phyloP scores from a whole-genome alignment of 2,888 invertebrate genomes.

The Pediacus dermestoides region DNA sequence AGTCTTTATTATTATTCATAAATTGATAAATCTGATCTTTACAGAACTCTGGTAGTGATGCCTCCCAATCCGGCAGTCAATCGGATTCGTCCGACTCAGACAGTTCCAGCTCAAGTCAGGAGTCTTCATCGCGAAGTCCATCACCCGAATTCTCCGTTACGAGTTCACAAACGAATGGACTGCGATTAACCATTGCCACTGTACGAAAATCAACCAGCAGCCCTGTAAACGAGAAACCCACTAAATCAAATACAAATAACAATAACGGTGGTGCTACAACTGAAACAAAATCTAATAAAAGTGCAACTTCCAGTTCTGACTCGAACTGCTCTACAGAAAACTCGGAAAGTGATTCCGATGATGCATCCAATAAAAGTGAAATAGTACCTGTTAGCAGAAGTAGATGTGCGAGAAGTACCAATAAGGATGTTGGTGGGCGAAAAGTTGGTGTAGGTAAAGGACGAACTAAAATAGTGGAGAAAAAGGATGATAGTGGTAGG shows the following conservation, averaged over 20 bases:
- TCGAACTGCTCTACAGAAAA: conserved; percentile 49
- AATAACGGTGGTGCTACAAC: conserved; percentile 24
- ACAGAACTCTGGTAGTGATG: conserved; percentile 52
- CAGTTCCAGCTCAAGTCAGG: conserved; percentile 46
- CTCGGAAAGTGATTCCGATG: conserved; percentile 54
- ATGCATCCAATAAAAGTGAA: conserved; percentile 23
- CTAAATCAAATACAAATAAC: conserved; percentile 40
- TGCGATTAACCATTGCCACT: conserved; percentile 61
- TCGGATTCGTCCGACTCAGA: conserved; percentile 49
- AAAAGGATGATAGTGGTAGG: conserved; percentile 24
- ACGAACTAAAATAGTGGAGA: conserved; percentile 48
- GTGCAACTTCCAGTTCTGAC: conserved; percentile 53
- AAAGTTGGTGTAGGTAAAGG: conserved; percentile 41
- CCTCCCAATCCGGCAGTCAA: conserved; percentile 47
- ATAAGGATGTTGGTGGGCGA: conserved; percentile 42
- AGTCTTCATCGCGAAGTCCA: conserved; percentile 45
- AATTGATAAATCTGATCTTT: no score
- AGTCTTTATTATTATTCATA: no score
- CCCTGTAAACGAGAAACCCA: conserved; percentile 44
- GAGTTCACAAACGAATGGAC: conserved; percentile 57
- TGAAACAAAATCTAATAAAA: conserved; percentile 29
- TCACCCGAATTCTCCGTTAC: conserved; percentile 60
- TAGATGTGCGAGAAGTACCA: conserved; percentile 13
- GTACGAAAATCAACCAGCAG: conserved; percentile 53
- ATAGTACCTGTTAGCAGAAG: conserved; percentile 1